phyloP scores from a whole-genome alignment of 2,888 invertebrate species.

The Acleris emargana region DNA sequence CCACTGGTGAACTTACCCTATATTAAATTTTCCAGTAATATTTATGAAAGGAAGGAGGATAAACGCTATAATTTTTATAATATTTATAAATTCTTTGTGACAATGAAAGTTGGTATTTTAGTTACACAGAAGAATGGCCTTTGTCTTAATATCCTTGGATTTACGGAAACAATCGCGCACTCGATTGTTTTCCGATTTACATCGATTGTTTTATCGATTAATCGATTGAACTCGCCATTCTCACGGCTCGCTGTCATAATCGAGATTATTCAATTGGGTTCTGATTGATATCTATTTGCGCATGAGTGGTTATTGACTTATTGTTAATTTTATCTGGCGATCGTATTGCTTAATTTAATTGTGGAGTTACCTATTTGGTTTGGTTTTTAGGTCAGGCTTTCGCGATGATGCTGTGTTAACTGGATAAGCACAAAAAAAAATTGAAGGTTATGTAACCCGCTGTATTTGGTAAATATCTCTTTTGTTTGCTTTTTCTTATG shows the following conservation, averaged over 20 bases:
- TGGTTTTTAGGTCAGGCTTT: slow-evolving; percentile 5
- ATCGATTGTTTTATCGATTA: slow-evolving; percentile 16
- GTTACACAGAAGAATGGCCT: slow-evolving; percentile 16
- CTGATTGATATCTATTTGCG: slow-evolving; percentile 19
- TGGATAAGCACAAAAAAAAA: neutral
- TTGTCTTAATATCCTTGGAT: slow-evolving; percentile 22
- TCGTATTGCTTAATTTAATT: slow-evolving; percentile 19
- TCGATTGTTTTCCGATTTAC: slow-evolving; percentile 15
- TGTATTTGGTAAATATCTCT: no score
- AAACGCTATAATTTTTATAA: no score
- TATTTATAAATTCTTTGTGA: no score
- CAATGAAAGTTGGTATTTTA: neutral
- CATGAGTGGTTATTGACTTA: slow-evolving; percentile 20
- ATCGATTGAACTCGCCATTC: slow-evolving; percentile 29
- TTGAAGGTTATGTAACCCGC: neutral
- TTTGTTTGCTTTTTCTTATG: no score
- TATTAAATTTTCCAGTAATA: no score
- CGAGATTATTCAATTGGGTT: slow-evolving; percentile 26
- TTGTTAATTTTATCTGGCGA: slow-evolving; percentile 24
- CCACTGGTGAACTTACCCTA: no score
- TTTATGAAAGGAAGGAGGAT: no score
- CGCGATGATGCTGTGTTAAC: neutral
- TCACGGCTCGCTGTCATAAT: slow-evolving; percentile 22
- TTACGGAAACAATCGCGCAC: slow-evolving; percentile 17
- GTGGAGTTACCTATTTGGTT: neutral